Base-by-base conservation (phyloP, 2,888 invertebrate species). In the Sericinus montela region DNA sequence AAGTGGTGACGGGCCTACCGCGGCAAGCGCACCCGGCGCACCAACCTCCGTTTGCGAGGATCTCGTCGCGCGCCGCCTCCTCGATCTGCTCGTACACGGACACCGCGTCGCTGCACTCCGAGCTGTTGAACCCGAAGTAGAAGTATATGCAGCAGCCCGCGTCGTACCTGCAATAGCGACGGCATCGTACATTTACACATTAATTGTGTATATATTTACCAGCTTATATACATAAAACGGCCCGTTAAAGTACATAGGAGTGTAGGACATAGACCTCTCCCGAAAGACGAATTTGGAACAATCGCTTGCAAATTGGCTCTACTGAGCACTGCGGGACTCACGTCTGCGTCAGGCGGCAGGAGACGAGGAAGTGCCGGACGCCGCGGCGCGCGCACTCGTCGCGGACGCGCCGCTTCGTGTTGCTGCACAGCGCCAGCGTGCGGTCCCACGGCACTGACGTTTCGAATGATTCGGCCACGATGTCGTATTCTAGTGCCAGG, bases 361-460 rank as follows among this genome's bases (percentile, higher is more conserved):
- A 95, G 41, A 95, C 90, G 54, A 94, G 87, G 64, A 88, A 94
- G 62, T 93, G 83, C 6, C 73, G 61, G 37, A 97, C 92, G 23
- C 90, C 89, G 0, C 90, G 77, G 11, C 76, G 80, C 48, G 70
- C 70, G 68, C 94, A 94, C 72, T 94, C 93, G 56, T 78, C 77
- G 0, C 89, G 77, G 3, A 99, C 90, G 41, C 96, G 90, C 47
- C 92, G 91, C 76, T 98, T 99, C 4, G 98, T 98, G 87, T 97
- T 97, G 45, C 92, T 90, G 72, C 98, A 98, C 30, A 99, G 88
- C 11, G 92, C 85, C 23, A 94, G 80, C 9, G 97, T 93, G 45
- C 95, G 92, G 81, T 97, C 97, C 99, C 99, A 99, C 1, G 99
- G 95, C 1, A 98, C 98, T 0, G 99, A 99, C 0, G 99, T 99